These are phyloP conservation scores for Ophraella communa DNA, from an alignment of 2,888 invertebrate genomes.

Conservation along the genomic window DNA sequence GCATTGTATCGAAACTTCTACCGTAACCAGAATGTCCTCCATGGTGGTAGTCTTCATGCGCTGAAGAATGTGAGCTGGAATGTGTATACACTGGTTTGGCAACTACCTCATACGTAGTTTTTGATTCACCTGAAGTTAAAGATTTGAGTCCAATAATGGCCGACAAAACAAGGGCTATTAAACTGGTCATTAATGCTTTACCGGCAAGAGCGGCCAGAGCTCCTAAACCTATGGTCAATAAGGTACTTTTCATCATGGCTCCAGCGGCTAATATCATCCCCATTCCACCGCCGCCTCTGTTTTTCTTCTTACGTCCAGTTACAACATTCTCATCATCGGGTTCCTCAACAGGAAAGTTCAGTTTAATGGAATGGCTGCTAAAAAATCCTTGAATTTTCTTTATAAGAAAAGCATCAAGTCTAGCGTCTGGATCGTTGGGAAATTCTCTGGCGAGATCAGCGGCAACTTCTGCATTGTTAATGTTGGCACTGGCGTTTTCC, in stretches of 20 bases:
- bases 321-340: constrained; percentile 51
- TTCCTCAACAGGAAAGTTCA: constrained; percentile 50
- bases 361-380: constrained; percentile 69
- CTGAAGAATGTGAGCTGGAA: constrained; percentile 70
- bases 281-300: constrained; percentile 62
- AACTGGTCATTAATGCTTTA: constrained; percentile 81
- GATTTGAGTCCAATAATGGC: constrained; percentile 79
- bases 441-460: constrained; percentile 75
- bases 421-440: constrained; percentile 74
- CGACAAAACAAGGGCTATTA: constrained; percentile 80
- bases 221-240: constrained; percentile 72
- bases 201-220: constrained; percentile 80
- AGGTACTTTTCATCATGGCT: constrained; percentile 72
- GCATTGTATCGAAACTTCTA: constrained; percentile 60
- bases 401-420: constrained; percentile 74
- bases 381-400: constrained; percentile 72
- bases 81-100: constrained; percentile 81
- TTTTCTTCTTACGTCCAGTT: constrained; percentile 63
- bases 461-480: constrained; percentile 70
- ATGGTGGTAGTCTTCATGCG: constrained; percentile 68
- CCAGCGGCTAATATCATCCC: constrained; percentile 60
- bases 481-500: constrained; percentile 59
- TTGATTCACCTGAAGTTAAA: constrained; percentile 70
- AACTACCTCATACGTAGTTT: constrained; percentile 84
- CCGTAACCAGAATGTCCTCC: constrained; percentile 64